Conservation (phyloP, 1,140 invertebrate genomes). For the Scaptomyza hsui region DNA sequence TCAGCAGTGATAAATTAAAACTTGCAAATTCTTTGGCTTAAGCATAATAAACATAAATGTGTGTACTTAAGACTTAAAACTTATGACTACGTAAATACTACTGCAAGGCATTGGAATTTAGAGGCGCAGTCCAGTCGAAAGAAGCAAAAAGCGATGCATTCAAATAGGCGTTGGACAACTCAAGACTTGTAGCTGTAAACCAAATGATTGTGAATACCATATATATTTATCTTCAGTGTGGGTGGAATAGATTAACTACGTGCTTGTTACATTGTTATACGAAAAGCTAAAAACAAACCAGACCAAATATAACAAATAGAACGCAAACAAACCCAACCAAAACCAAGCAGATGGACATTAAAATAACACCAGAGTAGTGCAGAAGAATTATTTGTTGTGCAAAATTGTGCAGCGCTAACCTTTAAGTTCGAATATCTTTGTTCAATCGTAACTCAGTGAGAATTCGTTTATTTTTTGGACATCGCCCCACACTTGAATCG, state of each 20-base stretch:
- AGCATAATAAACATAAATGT: conserved; percentile 9
- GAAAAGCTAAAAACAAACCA: conserved; percentile 1
- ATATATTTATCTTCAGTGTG: conserved; percentile 4
- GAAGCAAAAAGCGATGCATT: conserved; percentile 24
- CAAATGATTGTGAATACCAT: conserved; percentile 7
- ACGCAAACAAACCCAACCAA: conserved; percentile 14
- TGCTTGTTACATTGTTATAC: conserved; percentile 24
- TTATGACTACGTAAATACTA: conserved; percentile 14
- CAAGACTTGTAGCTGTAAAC: conserved; percentile 8
- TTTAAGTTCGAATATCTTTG: conserved; percentile 19
- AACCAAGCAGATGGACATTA: conserved; percentile 2
- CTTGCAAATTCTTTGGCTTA: conserved; percentile 32
- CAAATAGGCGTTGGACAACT: conserved; percentile 1
- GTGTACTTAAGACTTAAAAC: conserved; percentile 2
- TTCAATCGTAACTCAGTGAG: conserved; percentile 62
- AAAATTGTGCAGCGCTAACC: conserved; percentile 36
- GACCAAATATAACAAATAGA: neutral
- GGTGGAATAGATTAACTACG: conserved; percentile 8
- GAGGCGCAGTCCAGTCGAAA: neutral
- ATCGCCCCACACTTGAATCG: conserved; percentile 79
- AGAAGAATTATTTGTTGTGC: neutral
- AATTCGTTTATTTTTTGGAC: conserved; percentile 70
- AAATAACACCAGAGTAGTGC: conserved; percentile 2
- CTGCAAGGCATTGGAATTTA: conserved; percentile 12
- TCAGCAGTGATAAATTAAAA: conserved; percentile 4